Percentiles rank a stretch among this genome's conserved stretches.
phyloP scores from a whole-genome alignment of 2,797 vertebrate genomes.

The Anas flavirostris region DNA sequence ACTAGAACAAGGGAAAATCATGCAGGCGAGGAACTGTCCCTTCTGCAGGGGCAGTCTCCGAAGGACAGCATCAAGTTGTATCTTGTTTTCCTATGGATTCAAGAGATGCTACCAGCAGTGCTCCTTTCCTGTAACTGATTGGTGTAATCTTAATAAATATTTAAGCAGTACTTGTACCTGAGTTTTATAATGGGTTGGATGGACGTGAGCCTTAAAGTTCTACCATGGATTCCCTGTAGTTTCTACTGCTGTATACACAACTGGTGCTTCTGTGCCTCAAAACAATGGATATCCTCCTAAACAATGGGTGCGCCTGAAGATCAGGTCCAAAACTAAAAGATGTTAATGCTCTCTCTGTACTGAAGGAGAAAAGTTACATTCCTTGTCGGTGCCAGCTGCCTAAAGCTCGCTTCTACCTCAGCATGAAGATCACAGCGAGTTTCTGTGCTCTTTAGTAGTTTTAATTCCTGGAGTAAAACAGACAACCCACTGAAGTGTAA shows the following conservation, averaged over 20 bases:
- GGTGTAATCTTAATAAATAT: slow-evolving; percentile 71
- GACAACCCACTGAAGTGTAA: not conserved
- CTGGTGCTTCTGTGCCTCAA: not conserved
- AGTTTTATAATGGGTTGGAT: slow-evolving; percentile 5
- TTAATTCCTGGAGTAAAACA: not conserved
- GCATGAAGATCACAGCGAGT: fast-evolving
- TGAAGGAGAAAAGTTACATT: not conserved
- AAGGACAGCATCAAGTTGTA: not conserved
- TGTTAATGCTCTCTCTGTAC: not conserved
- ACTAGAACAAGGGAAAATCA: not conserved
- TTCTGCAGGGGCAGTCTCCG: not conserved
- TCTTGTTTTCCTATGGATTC: slow-evolving; percentile 54
- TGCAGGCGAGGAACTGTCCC: not conserved
- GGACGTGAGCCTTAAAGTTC: not conserved
- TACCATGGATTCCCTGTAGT: not conserved
- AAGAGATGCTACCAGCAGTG: slow-evolving; percentile 56
- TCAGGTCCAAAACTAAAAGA: not conserved
- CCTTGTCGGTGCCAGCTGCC: not conserved
- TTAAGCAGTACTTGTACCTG: slow-evolving; percentile 60
- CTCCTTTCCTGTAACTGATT: slow-evolving; percentile 65
- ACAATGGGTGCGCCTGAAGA: not conserved
- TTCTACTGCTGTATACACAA: not conserved
- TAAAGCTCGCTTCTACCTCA: slow-evolving; percentile 18
- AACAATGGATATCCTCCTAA: not conserved
- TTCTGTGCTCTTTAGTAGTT: not conserved